These are phyloP conservation scores for Kryphioiulus occultus DNA, from an alignment of 2,888 invertebrate genomes.

Conservation along the genomic window DNA sequence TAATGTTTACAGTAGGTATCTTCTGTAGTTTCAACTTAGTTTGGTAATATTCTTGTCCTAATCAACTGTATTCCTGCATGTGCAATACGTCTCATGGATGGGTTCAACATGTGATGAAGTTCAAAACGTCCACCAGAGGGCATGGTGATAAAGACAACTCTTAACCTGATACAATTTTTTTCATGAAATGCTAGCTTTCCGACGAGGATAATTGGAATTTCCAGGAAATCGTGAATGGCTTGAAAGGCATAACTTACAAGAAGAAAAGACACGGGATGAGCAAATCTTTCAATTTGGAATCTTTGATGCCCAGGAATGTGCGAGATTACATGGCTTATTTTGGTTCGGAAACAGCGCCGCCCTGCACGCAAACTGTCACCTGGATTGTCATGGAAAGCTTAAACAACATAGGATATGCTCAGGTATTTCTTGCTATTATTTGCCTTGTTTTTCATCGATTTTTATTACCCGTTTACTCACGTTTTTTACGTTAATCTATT, in stretches of 20 bases:
- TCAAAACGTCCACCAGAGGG: no score
- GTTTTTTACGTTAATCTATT: neutral
- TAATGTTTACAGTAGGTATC: conserved; percentile 17
- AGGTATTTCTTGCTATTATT: neutral
- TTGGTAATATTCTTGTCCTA: no score
- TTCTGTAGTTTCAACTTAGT: no score
- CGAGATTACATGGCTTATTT: conserved; percentile 18
- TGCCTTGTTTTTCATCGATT: neutral
- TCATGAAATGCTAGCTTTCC: neutral
- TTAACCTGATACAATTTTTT: neutral
- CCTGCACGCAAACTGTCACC: conserved; percentile 10
- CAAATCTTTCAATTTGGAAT: neutral
- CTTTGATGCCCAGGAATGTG: neutral
- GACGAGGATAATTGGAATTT: neutral
- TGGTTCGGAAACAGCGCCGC: conserved; percentile 37
- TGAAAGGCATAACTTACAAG: conserved; percentile 4
- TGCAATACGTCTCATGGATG: no score
- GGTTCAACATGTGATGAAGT: no score
- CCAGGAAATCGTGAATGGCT: neutral
- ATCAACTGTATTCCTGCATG: no score
- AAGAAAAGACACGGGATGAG: neutral
- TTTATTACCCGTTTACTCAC: neutral
- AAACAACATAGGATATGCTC: neutral
- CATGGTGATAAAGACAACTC: no score
- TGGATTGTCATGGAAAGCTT: conserved; percentile 12